Base-by-base conservation (phyloP, 1,140 invertebrate species). In the Drosophila miranda region DNA sequence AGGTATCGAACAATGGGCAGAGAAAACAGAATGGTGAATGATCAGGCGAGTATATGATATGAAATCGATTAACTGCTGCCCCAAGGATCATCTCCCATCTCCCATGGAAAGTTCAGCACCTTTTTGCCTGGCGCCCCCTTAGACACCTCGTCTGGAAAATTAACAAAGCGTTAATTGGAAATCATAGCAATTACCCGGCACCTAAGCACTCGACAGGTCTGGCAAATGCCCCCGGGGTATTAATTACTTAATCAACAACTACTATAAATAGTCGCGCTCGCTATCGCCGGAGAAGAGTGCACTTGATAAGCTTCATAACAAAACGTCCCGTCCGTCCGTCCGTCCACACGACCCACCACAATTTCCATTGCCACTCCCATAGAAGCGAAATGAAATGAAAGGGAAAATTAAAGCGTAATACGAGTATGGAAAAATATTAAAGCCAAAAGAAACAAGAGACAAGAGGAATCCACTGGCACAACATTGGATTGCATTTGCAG, bases 221-320 rank as follows among this genome's bases (percentile, higher is more conserved):
- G 21, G 48, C 23, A 59, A 59, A 59, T 59, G 62, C 59, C 34
- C 59, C 16, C 14, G 16, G 42, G 48, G 30, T 64, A 73, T 73
- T 73, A 73, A 73, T 73, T 73, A 73, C 70, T 64, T 73, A 73
- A 73, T 73, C 70, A 64, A 51, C 42, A 43, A 48, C 9, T 21
- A 34, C 19, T 73, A 73, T 57, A 73, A 73, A 73, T 73, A 73
- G 52, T 26, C 14, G 38, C 57, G 58, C 44, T 55, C 44, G 28
- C 45, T 30, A 55, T 55, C 53, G 43, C 34, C 5, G 34, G 34
- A 38, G 34, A 19, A 13, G 28, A 16, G n/a, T 41, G 14, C 21
- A 63, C 56, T 72, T 67, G 68, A 73, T 73, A 73, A 68, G 64
- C 34, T n/a, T 34, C 50, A 30, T 13, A 38, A 38, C 5, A 38